Base-by-base conservation (phyloP, 2,113 vertebrate genomes). In the Halichoeres trimaculatus region DNA sequence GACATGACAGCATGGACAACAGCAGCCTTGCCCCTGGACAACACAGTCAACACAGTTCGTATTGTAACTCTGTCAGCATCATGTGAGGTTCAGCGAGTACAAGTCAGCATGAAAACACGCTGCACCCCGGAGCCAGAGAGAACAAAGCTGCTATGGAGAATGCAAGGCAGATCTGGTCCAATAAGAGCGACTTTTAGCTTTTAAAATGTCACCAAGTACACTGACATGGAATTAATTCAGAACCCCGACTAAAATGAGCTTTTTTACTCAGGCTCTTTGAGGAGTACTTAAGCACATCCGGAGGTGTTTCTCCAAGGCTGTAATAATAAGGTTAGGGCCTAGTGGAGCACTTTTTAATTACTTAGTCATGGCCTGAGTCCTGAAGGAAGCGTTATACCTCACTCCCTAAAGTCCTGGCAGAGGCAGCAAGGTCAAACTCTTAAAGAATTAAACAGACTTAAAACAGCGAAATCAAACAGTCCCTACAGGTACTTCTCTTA, bases 281-380 rank as follows among this genome's bases (percentile, higher is more conserved):
- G 72, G 40, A 82, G 67, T 47, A 57, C 73, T 65, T 74, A 85
- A 73, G 66, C 77, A 84, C 70, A 80, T 83, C 64, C 69, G 55
- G 84, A 57, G 57, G 66, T 86, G 76, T 80, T 78, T 78, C 71
- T 81, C 64, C 76, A 55, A 78, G 76, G 45, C 71, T 76, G 30
- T 45, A 80, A 78, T 81, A 74, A 90, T 88, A 81, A 88, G 80
- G 70, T 86, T 73, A 59, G 59, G 70, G 61, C 71, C 78, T 78
- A 54, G 55, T 57, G 73, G 76, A 76, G 80, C 75, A 58, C 43
- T 84, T 89, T 88, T 88, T 88, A 91, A 92, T 91, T 91, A 86
- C 81, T 79, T 70, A 72, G 78, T 74, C 76, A 79, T 65, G 56
- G 83, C 69, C 67, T 52, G 65, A 76, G 86, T 85, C 75, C 67